Base-by-base conservation (phyloP, 2,888 invertebrate genomes). In the Latrodectus hesperus region DNA sequence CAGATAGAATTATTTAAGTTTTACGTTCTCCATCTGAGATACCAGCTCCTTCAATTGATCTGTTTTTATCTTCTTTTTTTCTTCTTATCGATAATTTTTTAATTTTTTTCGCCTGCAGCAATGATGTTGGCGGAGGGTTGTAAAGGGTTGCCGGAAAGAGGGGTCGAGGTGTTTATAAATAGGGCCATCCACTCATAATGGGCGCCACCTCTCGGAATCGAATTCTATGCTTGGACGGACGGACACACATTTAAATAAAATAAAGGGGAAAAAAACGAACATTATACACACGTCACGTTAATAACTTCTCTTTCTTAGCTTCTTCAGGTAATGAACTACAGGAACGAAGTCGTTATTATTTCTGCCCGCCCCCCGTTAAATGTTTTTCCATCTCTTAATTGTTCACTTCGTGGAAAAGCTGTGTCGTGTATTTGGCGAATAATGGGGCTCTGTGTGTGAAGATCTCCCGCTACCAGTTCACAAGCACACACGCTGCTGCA, bases 161-260 rank as follows among this genome's bases (percentile, higher is more conserved):
- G n/a, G 71, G 70, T 71, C 53, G 53, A 86, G 86, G 86, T 81
- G 86, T 86, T 86, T 77, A 76, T 81, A 86, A 86, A 81, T 71
- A 80, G 71, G 72, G 77, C 71, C 84, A 77, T 72, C 77, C 52
- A 78, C 76, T 71, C 81, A 68, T 86, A 86, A 84, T 81, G 81
- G 55, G 67, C 86, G 55, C 76, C 86, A 86, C 81, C 86, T 81
- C 86, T 73, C 38, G 68, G 81, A 86, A 86, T 86, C 81, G 81
- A 81, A 86, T 78, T 72, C 65, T 73, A 65, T 84, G 84, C 81
- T 80, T 85, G 74, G 76, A 53, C 81, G 86, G 85, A 85, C 76
- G 80, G 68, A 81, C 74, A 65, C 76, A 81, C 80, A 80, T 65
- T 70, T 67, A 52, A 86, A 85, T 68, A 81, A 86, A 68, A 81